A percentile compares a stretch with the other conserved stretches of the same genome.
These are phyloP conservation scores for Haemorhous mexicanus DNA, from an alignment of 2,113 vertebrate species.

Conservation along the genomic window DNA sequence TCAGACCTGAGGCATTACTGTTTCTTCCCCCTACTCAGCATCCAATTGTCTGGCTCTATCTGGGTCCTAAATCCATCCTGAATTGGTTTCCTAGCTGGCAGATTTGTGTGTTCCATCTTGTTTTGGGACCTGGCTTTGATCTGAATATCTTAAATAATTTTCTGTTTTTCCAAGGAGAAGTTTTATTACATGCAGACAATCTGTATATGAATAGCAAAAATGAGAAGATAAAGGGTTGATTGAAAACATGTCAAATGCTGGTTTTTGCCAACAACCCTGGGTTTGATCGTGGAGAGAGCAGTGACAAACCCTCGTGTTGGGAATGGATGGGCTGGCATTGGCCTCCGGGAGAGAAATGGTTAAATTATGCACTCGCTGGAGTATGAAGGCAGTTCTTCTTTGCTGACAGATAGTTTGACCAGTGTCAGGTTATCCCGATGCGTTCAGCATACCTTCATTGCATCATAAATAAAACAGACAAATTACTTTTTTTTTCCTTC, in stretches of 20 bases:
- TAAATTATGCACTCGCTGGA: conserved; percentile 87
- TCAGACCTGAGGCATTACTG: conserved; percentile 40
- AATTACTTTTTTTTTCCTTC: conserved; percentile 81
- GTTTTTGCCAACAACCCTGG: background rate
- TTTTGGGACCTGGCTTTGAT: conserved; percentile 36
- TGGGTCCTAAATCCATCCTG: conserved; percentile 54
- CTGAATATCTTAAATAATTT: conserved; percentile 31
- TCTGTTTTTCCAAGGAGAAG: conserved; percentile 36
- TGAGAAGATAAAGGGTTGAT: conserved; percentile 37
- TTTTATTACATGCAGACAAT: conserved; percentile 46
- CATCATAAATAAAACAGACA: conserved; percentile 99
- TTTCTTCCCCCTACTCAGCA: conserved; percentile 46
- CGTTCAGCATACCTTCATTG: conserved; percentile 95
- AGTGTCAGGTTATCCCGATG: conserved; percentile 92
- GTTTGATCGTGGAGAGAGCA: background rate
- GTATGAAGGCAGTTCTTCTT: conserved; percentile 95
- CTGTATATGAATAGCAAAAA: background rate
- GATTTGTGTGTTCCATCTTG: conserved; percentile 51
- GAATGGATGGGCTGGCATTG: conserved; percentile 12
- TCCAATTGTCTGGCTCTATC: conserved; percentile 41
- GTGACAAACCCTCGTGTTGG: background rate
- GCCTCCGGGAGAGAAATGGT: conserved; percentile 81
- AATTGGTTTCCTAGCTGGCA: conserved; percentile 54
- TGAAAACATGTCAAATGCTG: conserved; percentile 10
- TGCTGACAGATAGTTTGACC: conserved; percentile 92